Conservation (phyloP, 2,888 invertebrate genomes). For the Aspidiotus destructor region DNA sequence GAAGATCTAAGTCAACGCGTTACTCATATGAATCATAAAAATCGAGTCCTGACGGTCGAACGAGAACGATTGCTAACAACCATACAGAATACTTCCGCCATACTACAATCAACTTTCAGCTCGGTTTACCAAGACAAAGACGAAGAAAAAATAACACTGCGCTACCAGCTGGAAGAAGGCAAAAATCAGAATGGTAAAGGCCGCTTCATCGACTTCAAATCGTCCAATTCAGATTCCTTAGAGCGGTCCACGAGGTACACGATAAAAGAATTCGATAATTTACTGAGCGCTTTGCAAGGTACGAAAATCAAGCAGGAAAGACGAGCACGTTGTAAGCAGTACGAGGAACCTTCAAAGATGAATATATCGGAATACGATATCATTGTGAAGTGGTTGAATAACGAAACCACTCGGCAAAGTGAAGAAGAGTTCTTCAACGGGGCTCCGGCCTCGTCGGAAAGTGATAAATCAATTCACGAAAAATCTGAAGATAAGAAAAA, state of each 20-base stretch:
- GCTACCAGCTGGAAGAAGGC: slow-evolving; percentile 9
- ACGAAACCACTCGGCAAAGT: slow-evolving; percentile 8
- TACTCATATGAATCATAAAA: background rate
- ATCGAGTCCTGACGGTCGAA: slow-evolving; percentile 19
- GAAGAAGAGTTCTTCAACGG: background rate
- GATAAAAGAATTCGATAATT: slow-evolving; percentile 20
- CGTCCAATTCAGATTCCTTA: slow-evolving; percentile 12
- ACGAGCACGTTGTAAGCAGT: background rate
- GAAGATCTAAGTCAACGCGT: slow-evolving; percentile 18
- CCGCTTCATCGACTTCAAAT: background rate
- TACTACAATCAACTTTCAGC: slow-evolving; percentile 17
- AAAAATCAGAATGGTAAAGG: slow-evolving; percentile 4
- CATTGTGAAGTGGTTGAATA: slow-evolving; percentile 28
- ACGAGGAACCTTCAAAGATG: background rate
- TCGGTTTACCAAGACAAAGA: slow-evolving; percentile 16
- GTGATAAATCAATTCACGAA: too few relatives aligned
- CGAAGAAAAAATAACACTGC: background rate
- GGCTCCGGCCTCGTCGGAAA: too few relatives aligned
- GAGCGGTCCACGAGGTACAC: slow-evolving; percentile 20
- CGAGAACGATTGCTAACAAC: slow-evolving; percentile 23
- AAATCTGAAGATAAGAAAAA: background rate
- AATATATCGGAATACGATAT: slow-evolving; percentile 23
- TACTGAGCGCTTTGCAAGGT: slow-evolving; percentile 17
- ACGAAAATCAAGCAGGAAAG: background rate
- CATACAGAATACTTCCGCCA: slow-evolving; percentile 19